Conservation (phyloP, 1,140 invertebrate genomes). For the Drosophila punjabiensis region DNA sequence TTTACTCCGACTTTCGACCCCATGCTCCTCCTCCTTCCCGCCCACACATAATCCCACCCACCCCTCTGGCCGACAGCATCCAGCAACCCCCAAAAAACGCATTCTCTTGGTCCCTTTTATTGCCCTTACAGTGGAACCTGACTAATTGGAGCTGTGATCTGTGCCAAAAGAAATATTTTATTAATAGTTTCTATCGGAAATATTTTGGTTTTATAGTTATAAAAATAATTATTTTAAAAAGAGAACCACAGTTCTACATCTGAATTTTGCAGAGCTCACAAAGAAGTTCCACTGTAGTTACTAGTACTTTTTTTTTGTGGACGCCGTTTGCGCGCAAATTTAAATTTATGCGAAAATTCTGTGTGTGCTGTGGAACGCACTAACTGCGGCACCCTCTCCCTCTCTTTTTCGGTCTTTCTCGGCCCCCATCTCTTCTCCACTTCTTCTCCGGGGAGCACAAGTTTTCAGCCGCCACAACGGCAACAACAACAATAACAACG, state of each 20-base stretch:
- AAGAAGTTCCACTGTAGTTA: not conserved
- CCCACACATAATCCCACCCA: conserved; percentile 9
- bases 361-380: conserved; percentile 46
- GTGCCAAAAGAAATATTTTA: too few relatives aligned
- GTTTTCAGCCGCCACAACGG: conserved; percentile 45
- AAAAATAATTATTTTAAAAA: too few relatives aligned
- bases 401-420: not conserved
- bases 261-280: not conserved
- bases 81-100: conserved; percentile 73
- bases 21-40: not conserved
- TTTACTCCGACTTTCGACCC: conserved; percentile 53
- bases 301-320: conserved; percentile 35
- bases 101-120: conserved; percentile 60
- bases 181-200: too few relatives aligned
- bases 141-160: not conserved
- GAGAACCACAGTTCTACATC: not conserved
- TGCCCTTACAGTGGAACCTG: conserved; percentile 27
- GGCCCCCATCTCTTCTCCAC: conserved; percentile 4
- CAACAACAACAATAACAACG: conserved; percentile 34
- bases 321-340: conserved; percentile 74
- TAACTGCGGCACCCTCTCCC: conserved; percentile 55
- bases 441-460: conserved; percentile 35
- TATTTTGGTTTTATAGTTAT: not conserved
- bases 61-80: conserved; percentile 42
- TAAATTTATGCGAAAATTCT: conserved; percentile 77